These are phyloP conservation scores for Albula glossodonta DNA, from an alignment of 2,113 vertebrate genomes.

Conservation along the genomic window DNA sequence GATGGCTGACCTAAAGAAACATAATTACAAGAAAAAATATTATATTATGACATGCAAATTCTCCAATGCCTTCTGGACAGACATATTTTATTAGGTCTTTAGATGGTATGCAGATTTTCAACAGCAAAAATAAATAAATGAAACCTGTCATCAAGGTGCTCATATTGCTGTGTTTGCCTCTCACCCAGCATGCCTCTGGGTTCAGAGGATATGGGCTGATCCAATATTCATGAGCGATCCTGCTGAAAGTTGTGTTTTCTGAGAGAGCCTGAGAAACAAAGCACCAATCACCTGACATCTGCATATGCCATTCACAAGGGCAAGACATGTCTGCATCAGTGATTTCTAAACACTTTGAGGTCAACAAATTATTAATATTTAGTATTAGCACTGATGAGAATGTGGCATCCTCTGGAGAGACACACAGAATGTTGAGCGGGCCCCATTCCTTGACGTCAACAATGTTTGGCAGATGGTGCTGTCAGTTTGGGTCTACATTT, in stretches of 20 bases:
- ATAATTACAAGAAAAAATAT: too few species aligned
- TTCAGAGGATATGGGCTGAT: constrained; percentile 50
- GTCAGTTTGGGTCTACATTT: constrained; percentile 79
- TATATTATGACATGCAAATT: too few species aligned
- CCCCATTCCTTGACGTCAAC: constrained; percentile 70
- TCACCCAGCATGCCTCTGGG: constrained; percentile 27
- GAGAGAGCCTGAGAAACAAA: constrained; percentile 55
- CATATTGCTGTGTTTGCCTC: constrained; percentile 34
- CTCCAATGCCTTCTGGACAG: too few species aligned
- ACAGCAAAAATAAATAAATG: too few species aligned
- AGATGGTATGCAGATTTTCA: too few species aligned
- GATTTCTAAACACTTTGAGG: constrained; percentile 73
- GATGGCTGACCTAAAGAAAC: too few species aligned
- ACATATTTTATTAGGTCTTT: too few species aligned
- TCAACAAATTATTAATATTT: constrained; percentile 76
- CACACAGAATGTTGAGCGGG: constrained; percentile 63
- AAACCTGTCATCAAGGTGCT: not conserved
- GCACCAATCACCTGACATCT: constrained; percentile 72
- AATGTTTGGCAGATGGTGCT: constrained; percentile 82
- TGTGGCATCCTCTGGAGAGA: constrained; percentile 69
- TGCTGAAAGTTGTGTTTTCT: constrained; percentile 63
- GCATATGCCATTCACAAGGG: constrained; percentile 74
- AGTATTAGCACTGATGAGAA: constrained; percentile 72
- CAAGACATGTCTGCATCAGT: constrained; percentile 71
- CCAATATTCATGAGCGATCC: constrained; percentile 71